Evolutionary conservation across 2,797 vertebrate species (phyloP).

Genomic region (Fundulus diaphanus): DNA sequence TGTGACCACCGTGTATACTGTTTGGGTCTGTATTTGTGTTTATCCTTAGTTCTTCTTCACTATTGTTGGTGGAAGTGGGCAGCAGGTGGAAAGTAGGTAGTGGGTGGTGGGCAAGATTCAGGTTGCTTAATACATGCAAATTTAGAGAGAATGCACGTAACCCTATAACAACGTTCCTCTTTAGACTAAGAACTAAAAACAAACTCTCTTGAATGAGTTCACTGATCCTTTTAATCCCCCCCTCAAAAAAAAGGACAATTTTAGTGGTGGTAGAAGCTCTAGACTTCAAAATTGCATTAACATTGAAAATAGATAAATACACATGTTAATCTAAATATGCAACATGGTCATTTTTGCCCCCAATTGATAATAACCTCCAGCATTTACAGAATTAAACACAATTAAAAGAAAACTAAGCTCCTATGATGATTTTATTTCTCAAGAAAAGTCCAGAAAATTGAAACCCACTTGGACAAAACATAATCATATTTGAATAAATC

Average conservation of each 20-base stretch:
- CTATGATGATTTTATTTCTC: slow-evolving; percentile 12
- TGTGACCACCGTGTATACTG: slow-evolving; percentile 56
- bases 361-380: background rate
- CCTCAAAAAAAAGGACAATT: background rate
- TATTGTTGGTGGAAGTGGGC: slow-evolving; percentile 73
- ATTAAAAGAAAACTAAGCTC: background rate
- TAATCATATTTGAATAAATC: slow-evolving; percentile 22
- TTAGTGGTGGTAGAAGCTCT: background rate
- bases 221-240: background rate
- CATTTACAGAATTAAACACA: slow-evolving; percentile 7
- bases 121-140: slow-evolving; percentile 55
- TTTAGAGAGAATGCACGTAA: slow-evolving; percentile 37
- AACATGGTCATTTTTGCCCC: background rate
- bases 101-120: slow-evolving; percentile 72
- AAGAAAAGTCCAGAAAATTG: slow-evolving; percentile 36
- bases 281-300: background rate
- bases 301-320: background rate
- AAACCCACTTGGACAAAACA: slow-evolving; percentile 33
- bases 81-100: slow-evolving; percentile 75
- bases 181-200: slow-evolving; percentile 1
- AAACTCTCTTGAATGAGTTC: slow-evolving; percentile 2
- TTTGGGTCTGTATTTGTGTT: slow-evolving; percentile 69
- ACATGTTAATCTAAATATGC: background rate
- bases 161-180: slow-evolving; percentile 19
- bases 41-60: slow-evolving; percentile 67